phyloP scores from a whole-genome alignment of 2,113 vertebrate species.

The Phalacrocorax aristotelis region DNA sequence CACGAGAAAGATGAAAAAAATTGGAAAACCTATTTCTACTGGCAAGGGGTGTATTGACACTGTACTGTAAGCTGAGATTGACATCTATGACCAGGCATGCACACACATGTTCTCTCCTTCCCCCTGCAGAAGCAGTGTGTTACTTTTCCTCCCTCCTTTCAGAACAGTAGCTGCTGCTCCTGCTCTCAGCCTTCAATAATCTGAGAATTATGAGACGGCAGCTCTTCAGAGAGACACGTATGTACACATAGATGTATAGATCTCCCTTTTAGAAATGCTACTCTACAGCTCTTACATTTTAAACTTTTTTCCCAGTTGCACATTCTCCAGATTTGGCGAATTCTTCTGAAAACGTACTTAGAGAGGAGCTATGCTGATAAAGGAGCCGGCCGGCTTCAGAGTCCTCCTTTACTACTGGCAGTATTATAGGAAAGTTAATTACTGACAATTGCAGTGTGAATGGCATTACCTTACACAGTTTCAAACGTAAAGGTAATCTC shows the following conservation, averaged over 20 bases:
- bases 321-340: not conserved
- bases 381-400: not conserved
- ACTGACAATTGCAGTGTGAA: conserved; percentile 24
- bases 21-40: conserved; percentile 29
- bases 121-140: not conserved
- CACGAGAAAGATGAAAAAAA: conserved; percentile 32
- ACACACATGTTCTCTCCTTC: conserved; percentile 31
- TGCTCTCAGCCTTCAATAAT: conserved; percentile 41
- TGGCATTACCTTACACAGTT: conserved; percentile 26
- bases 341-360: not conserved
- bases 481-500: conserved; percentile 31
- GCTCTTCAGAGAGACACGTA: conserved; percentile 18
- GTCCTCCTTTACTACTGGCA: not conserved
- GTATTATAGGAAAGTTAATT: conserved; percentile 47
- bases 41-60: conserved; percentile 29
- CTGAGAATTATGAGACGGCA: conserved; percentile 55
- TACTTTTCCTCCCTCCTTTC: not conserved
- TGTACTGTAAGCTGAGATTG: conserved; percentile 34
- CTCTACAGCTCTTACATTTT: not conserved
- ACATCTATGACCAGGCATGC: conserved; percentile 50
- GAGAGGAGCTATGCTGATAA: not conserved
- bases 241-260: not conserved
- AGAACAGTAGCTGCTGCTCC: not conserved
- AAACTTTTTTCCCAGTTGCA: conserved; percentile 53
- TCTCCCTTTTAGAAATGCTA: not conserved